phyloP scores from a whole-genome alignment of 1,140 invertebrate species.

The Temnothorax nylanderi region DNA sequence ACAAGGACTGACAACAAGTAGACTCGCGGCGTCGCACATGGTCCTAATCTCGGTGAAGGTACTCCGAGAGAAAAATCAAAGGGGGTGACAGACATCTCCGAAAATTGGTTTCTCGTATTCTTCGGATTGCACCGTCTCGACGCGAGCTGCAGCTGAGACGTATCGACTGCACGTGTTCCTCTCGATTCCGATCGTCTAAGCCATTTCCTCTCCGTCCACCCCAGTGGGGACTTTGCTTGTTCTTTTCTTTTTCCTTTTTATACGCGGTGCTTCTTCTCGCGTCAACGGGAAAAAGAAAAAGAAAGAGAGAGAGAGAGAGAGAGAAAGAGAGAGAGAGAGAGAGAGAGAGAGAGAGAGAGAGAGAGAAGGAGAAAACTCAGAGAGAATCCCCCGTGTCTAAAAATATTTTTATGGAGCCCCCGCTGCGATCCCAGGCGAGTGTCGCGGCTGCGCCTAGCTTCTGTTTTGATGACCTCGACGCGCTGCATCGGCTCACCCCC shows the following conservation, averaged over 20 bases:
- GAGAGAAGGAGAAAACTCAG: not conserved
- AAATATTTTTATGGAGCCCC: constrained; percentile 85
- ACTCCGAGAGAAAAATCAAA: constrained; percentile 49
- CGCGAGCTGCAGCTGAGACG: constrained; percentile 70
- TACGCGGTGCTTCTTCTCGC: constrained; percentile 50
- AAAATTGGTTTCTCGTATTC: constrained; percentile 73
- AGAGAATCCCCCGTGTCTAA: constrained; percentile 77
- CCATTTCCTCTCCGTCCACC: constrained; percentile 76
- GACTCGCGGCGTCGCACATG: constrained; percentile 64
- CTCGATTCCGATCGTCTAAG: constrained; percentile 77
- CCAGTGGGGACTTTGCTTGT: constrained; percentile 38
- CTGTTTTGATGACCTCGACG: constrained; percentile 58
- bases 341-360: not conserved
- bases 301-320: constrained; percentile 15
- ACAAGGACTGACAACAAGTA: not conserved
- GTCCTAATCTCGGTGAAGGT: constrained; percentile 71
- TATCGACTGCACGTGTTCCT: constrained; percentile 83
- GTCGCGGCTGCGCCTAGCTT: constrained; percentile 49
- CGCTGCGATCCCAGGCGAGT: constrained; percentile 78
- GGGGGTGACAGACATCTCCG: constrained; percentile 45
- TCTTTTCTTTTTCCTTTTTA: constrained; percentile 56
- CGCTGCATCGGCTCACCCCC: constrained; percentile 43
- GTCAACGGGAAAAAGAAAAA: constrained; percentile 22
- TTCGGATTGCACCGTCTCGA: constrained; percentile 58
- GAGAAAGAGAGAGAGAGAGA: not conserved